Conservation (phyloP, 2,797 vertebrate genomes). For the Onychomys torridus region DNA sequence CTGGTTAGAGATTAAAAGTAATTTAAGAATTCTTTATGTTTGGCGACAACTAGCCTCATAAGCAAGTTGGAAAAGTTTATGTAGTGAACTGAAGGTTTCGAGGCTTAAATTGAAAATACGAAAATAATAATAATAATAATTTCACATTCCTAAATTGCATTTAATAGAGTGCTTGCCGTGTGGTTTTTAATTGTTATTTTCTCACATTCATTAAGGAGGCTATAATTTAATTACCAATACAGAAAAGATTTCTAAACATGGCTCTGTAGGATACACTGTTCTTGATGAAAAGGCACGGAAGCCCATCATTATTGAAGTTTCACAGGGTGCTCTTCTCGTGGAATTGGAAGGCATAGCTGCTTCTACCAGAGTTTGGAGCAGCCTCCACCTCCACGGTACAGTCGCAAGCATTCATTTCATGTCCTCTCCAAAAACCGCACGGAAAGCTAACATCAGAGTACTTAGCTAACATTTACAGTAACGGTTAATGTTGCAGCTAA, state of each 20-base stretch:
- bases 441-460: not conserved
- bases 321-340: not conserved
- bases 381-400: not conserved
- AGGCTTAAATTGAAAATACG: not conserved
- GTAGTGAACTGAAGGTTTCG: not conserved
- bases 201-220: slow-evolving; percentile 35
- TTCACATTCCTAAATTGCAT: not conserved
- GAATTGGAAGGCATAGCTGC: not conserved
- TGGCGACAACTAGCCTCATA: not conserved
- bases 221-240: slow-evolving; percentile 44
- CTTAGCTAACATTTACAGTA: slow-evolving; percentile 21
- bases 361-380: not conserved
- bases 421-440: not conserved
- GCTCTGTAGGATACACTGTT: not conserved
- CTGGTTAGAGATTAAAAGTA: slow-evolving; percentile 72
- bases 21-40: slow-evolving; percentile 66
- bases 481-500: slow-evolving; percentile 55
- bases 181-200: slow-evolving; percentile 63
- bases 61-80: not conserved
- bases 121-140: not conserved
- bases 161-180: not conserved
- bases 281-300: not conserved
- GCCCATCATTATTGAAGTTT: not conserved
- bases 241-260: slow-evolving; percentile 35
- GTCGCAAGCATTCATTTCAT: not conserved